Evolutionary conservation across 1,140 invertebrate species (phyloP), one percentile per base, ranked within the genome.

Genomic region (Wiebesia pumilae): DNA sequence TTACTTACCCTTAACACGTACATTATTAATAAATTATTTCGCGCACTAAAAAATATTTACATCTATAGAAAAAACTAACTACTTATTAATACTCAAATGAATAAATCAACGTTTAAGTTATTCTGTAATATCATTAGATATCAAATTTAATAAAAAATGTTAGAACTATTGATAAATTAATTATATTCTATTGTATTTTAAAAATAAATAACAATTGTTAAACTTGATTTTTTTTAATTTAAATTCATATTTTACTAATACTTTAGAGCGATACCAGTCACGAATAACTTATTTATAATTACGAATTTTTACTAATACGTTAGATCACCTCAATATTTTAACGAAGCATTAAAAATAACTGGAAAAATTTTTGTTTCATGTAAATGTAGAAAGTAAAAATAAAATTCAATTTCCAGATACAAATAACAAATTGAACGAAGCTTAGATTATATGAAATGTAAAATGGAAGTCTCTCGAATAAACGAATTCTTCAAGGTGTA

Each of bases 401-500:
- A 9, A 54, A 19, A 21, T 54, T 9, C 10, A 54, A 14, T 54
- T 54, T 19, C 2, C 7, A 12, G 19, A 54, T 54, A 54, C 19
- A 54, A 54, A 54, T 54, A 54, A 54, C 1, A 54, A 21, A 27
- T 27, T 27, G 24, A 75, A 27, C 3, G 27, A 24, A 38, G 4
- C 3, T 38, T 43, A 10, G 4, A 40, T 43, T 24, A 40, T 9
- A 75, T 27, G 24, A 24, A 43, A 75, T 12, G 43, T 43, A 7
- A 27, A 27, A 75, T n/a, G 40, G 3, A 43, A 75, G 71, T 12
- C 16, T 43, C 35, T 75, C 10, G 7, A 35, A 16, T 69, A 35
- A 75, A 69, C 27, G 27, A 43, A 65, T 84, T 84, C 62, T 51
- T 78, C 40, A n/a, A 35, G 51, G 24, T 35, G 47, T n/a, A 75